Conservation (phyloP, 2,113 vertebrate species). For the Galbula dea region DNA sequence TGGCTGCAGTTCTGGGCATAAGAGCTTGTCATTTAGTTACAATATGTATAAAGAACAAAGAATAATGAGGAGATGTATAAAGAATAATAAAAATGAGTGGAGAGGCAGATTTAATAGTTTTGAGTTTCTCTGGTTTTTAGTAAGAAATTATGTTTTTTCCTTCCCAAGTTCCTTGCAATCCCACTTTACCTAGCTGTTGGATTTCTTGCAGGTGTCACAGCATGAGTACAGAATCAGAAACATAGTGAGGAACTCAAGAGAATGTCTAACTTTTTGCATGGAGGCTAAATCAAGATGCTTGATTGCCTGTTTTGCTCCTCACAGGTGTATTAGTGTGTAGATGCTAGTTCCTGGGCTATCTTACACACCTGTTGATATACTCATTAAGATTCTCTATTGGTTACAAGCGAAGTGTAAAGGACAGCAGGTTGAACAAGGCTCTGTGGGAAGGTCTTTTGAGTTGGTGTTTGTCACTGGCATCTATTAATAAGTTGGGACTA, state of each 20-base stretch:
- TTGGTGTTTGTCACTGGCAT: background rate
- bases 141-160: background rate
- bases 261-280: constrained; percentile 17
- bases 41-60: background rate
- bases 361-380: background rate
- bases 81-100: background rate
- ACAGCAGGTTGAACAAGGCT: background rate
- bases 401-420: constrained; percentile 32
- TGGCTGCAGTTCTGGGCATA: background rate
- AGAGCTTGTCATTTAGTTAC: background rate
- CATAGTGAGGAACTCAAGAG: background rate
- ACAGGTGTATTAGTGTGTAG: background rate
- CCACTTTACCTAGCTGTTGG: background rate
- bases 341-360: background rate
- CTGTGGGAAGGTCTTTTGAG: background rate
- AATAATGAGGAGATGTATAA: background rate
- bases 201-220: background rate
- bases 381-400: background rate
- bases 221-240: background rate
- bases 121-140: background rate
- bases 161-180: background rate
- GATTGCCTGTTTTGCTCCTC: constrained; percentile 7
- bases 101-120: background rate
- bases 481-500: constrained; percentile 19
- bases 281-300: background rate